Evolutionary conservation across 2,888 invertebrate species (phyloP).

Genomic region (Odontocerum albicorne): DNA sequence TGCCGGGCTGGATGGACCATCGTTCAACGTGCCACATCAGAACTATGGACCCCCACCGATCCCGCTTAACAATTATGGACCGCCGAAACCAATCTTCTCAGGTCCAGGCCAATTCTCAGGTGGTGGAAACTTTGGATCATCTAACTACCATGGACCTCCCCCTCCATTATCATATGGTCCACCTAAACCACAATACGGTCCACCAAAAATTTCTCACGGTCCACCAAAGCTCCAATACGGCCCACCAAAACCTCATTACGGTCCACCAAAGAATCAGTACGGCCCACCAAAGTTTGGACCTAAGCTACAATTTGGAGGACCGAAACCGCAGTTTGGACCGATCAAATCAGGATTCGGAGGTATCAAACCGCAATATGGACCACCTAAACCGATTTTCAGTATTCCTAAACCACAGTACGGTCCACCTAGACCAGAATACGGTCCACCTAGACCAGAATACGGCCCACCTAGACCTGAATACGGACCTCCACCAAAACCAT

Average conservation of each 20-base stretch:
- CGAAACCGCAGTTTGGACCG: constrained; percentile 53
- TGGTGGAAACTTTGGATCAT: constrained; percentile 1
- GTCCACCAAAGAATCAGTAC: constrained; percentile 27
- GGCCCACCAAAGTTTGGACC: constrained; percentile 36
- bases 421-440: constrained; percentile 43
- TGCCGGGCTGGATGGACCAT: constrained; percentile 38
- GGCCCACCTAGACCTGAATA: constrained; percentile 45
- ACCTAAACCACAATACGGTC: constrained; percentile 48
- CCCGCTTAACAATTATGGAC: constrained; percentile 19
- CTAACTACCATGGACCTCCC: constrained; percentile 54
- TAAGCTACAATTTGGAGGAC: constrained; percentile 48
- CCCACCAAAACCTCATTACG: constrained; percentile 47
- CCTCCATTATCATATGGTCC: constrained; percentile 48
- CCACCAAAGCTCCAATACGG: constrained; percentile 49
- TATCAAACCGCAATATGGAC: constrained; percentile 39
- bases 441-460: constrained; percentile 41
- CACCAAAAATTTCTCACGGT: constrained; percentile 44
- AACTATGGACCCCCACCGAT: constrained; percentile 54
- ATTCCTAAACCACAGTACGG: constrained; percentile 50
- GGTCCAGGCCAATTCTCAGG: constrained; percentile 30
- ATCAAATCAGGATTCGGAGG: constrained; percentile 46
- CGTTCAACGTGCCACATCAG: constrained; percentile 44
- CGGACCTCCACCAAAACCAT: constrained; percentile 41
- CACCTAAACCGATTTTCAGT: constrained; percentile 42
- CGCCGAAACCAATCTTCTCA: constrained; percentile 35